Conservation (phyloP, 2,113 vertebrate species). For the Pelecanus crispus region DNA sequence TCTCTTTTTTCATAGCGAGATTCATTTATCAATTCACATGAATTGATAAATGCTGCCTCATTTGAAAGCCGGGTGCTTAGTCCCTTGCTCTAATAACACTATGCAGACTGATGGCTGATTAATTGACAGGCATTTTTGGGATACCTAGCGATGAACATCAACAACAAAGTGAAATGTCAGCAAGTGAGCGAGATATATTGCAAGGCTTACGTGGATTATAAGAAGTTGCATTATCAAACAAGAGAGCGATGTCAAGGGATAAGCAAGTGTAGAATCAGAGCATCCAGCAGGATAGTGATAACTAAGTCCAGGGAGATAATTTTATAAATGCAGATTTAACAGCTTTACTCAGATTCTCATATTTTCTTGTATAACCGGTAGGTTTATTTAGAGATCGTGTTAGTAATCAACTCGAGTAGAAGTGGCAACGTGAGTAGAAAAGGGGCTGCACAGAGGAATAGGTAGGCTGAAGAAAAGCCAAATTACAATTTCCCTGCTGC, state of each 20-base stretch:
- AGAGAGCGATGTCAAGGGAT: neutral
- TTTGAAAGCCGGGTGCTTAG: neutral
- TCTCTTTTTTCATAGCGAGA: neutral
- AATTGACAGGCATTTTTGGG: neutral
- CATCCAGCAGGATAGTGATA: neutral
- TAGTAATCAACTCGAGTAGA: neutral
- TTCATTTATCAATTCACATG: neutral
- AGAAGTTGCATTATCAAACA: neutral
- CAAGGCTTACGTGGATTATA: neutral
- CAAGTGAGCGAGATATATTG: neutral
- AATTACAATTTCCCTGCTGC: neutral
- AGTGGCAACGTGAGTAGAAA: neutral
- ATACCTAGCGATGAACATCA: neutral
- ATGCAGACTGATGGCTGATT: neutral
- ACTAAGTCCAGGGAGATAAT: neutral
- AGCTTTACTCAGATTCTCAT: neutral
- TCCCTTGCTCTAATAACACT: neutral
- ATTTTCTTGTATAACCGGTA: neutral
- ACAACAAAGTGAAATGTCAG: conserved; percentile 20
- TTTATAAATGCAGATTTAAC: neutral
- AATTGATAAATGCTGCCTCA: neutral
- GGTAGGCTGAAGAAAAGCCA: neutral
- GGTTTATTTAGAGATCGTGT: neutral
- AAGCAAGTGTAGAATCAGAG: neutral
- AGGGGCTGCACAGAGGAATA: neutral